Conservation (phyloP, 2,113 vertebrate species). For the Rhea americana region DNA sequence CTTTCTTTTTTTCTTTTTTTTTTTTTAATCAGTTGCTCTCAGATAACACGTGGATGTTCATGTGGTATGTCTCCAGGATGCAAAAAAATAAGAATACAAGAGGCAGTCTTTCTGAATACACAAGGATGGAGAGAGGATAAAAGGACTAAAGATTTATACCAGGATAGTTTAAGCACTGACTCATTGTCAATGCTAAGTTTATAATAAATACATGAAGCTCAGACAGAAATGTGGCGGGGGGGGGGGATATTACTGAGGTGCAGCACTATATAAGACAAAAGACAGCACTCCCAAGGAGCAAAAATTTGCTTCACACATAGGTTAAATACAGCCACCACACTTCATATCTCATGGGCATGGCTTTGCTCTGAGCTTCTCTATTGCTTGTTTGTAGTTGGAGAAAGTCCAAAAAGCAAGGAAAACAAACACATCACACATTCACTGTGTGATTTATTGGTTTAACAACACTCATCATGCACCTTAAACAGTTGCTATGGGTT, state of each 20-base stretch:
- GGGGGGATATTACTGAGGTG: background rate
- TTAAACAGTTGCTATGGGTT: background rate
- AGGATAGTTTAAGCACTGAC: conserved; percentile 41
- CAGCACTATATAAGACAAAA: background rate
- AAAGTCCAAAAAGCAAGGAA: conserved; percentile 25
- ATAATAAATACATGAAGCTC: conserved; percentile 20
- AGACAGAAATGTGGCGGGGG: conserved; percentile 2
- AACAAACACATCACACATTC: conserved; percentile 9
- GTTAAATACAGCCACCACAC: background rate
- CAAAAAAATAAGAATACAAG: conserved; percentile 30
- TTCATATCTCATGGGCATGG: background rate
- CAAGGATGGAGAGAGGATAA: background rate
- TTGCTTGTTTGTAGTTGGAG: background rate
- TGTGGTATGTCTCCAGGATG: background rate
- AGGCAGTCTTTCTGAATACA: background rate
- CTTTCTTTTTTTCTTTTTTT: background rate
- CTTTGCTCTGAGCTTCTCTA: background rate
- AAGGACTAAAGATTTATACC: background rate
- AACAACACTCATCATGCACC: background rate
- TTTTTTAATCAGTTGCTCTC: background rate
- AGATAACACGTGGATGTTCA: background rate
- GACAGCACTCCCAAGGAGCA: background rate
- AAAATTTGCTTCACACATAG: background rate
- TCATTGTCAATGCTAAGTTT: conserved; percentile 31
- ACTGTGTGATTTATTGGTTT: fast-evolving